phyloP scores from a whole-genome alignment of 1,140 invertebrate genomes.

The Aphaenogaster floridana region DNA sequence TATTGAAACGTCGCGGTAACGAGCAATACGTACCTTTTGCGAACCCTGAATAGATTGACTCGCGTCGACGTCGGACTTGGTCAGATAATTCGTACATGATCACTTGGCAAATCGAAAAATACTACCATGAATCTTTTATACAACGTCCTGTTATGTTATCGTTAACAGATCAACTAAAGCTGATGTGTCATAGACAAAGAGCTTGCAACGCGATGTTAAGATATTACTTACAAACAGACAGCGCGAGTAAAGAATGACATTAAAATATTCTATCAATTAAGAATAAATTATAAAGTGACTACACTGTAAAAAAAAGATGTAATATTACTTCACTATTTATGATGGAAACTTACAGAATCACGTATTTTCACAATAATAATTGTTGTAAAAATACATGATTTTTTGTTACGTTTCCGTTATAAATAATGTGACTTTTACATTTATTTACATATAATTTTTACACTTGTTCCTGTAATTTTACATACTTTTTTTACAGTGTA shows the following conservation, averaged over 20 bases:
- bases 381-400: no score
- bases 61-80: neutral
- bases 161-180: neutral
- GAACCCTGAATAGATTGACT: neutral
- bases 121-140: neutral
- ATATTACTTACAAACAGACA: neutral
- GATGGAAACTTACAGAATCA: no score
- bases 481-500: no score
- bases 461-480: no score
- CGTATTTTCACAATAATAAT: no score
- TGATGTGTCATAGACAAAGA: neutral
- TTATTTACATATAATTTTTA: no score
- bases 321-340: no score
- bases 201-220: neutral
- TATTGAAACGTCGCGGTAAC: constrained; percentile 42
- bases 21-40: constrained; percentile 13
- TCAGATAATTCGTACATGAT: neutral
- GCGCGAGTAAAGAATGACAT: neutral
- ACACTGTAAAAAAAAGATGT: no score
- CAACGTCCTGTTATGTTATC: neutral
- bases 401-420: no score
- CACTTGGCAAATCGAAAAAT: neutral
- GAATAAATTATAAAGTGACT: no score
- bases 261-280: neutral
- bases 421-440: no score